Evolutionary conservation across 2,113 vertebrate genomes (phyloP).

Genomic region (Prunella fulvescens): DNA sequence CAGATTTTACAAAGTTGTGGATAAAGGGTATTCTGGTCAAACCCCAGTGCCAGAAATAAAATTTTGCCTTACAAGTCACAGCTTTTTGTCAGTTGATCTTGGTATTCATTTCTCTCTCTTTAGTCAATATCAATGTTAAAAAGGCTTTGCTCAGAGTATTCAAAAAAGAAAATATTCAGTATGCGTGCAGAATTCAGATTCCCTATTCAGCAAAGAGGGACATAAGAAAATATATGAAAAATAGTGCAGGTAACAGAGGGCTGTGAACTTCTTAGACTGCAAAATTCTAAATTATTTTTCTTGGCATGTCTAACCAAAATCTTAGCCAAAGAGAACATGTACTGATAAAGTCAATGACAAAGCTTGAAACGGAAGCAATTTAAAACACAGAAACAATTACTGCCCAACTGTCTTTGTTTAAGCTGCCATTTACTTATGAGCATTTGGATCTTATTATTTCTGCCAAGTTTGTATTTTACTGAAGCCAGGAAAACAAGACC

Average conservation of each 20-base stretch:
- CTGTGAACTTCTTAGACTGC: neutral
- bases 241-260: neutral
- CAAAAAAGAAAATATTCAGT: neutral
- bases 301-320: neutral
- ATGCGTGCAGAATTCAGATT: neutral
- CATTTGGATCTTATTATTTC: slow-evolving; percentile 72
- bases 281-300: neutral
- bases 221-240: neutral
- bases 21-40: neutral
- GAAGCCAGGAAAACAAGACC: neutral
- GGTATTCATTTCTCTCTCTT: neutral
- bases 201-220: neutral
- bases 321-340: slow-evolving; percentile 30
- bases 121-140: neutral
- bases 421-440: slow-evolving; percentile 68
- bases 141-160: neutral
- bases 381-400: slow-evolving; percentile 49
- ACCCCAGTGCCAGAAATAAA: neutral
- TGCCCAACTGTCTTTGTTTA: slow-evolving; percentile 59
- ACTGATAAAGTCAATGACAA: slow-evolving; percentile 54
- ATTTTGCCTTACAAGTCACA: neutral
- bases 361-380: neutral
- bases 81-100: neutral
- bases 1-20: neutral
- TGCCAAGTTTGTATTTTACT: slow-evolving; percentile 64